phyloP scores from a whole-genome alignment of 2,888 invertebrate genomes.

The Meta bourneti region DNA sequence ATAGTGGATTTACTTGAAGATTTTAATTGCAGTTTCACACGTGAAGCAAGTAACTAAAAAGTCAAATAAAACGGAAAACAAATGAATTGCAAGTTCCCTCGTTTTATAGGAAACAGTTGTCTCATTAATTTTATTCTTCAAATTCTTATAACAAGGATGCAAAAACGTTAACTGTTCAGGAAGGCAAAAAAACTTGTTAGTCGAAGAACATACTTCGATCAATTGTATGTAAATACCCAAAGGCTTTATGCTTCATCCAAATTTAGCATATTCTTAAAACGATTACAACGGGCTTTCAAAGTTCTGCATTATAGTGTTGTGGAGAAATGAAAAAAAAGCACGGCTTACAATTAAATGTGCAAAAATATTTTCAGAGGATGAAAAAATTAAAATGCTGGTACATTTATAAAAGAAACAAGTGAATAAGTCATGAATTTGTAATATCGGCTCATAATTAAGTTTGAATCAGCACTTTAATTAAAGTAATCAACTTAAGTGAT shows the following conservation, averaged over 20 bases:
- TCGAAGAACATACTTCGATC: slow-evolving; percentile 13
- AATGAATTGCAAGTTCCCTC: slow-evolving; percentile 37
- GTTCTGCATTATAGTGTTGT: no score
- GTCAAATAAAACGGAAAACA: slow-evolving; percentile 1
- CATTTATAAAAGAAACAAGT: background rate
- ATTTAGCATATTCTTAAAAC: background rate
- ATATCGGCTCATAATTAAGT: background rate
- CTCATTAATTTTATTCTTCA: slow-evolving; percentile 63
- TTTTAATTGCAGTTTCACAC: slow-evolving; percentile 62
- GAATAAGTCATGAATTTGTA: slow-evolving; percentile 2
- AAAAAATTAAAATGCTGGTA: background rate
- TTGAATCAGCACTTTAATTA: slow-evolving; percentile 16
- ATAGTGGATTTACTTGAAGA: slow-evolving; percentile 47
- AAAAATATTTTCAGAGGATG: no score
- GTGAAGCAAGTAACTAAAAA: slow-evolving; percentile 14
- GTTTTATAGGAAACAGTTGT: slow-evolving; percentile 53
- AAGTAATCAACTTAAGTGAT: background rate
- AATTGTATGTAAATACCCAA: slow-evolving; percentile 19
- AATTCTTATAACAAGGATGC: slow-evolving; percentile 9
- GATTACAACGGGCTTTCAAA: background rate
- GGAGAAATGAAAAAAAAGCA: no score
- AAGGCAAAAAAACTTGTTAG: slow-evolving; percentile 21
- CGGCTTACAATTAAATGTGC: no score
- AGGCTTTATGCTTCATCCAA: background rate
- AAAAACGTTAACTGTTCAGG: slow-evolving; percentile 19